Percentiles rank a stretch among this genome's conserved stretches.
phyloP scores from a whole-genome alignment of 2,797 vertebrate species.

The Sebastiscus albofasciatus region DNA sequence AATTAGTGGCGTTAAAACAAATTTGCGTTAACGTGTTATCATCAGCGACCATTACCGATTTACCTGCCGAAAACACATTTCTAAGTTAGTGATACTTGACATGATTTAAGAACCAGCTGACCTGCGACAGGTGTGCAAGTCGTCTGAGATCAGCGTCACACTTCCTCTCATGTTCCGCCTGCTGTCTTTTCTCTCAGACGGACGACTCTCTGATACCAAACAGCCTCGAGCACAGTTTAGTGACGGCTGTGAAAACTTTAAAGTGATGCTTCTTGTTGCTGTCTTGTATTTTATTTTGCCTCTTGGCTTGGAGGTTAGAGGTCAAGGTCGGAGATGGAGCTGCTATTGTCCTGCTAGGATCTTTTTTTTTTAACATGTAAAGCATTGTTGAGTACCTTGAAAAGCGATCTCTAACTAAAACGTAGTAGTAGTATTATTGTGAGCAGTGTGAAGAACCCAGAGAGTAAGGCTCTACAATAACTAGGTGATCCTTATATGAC shows the following conservation, averaged over 20 bases:
- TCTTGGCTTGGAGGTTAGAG: not conserved
- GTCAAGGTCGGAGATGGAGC: not conserved
- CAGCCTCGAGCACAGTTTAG: not conserved
- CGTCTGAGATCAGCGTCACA: conserved; percentile 20
- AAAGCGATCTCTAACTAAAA: not conserved
- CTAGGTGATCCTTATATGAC: not conserved
- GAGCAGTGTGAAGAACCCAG: not conserved
- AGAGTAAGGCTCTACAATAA: not conserved
- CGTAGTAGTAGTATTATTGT: not conserved
- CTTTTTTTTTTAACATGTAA: not conserved
- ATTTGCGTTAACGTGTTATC: no score
- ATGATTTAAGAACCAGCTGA: not conserved
- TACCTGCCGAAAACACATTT: not conserved
- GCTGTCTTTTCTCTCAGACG: not conserved
- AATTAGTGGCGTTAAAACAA: no score
- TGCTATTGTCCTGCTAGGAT: not conserved
- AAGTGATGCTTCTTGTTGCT: not conserved
- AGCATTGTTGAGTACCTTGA: not conserved
- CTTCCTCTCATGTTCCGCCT: not conserved
- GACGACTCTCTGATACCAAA: not conserved
- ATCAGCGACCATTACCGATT: not conserved
- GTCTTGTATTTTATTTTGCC: not conserved
- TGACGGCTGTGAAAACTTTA: not conserved
- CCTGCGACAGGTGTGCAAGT: conserved; percentile 18
- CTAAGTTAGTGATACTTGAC: not conserved